phyloP scores from a whole-genome alignment of 35 echinoderm and acorn worm species.

The Ophiothrix spiculata region DNA sequence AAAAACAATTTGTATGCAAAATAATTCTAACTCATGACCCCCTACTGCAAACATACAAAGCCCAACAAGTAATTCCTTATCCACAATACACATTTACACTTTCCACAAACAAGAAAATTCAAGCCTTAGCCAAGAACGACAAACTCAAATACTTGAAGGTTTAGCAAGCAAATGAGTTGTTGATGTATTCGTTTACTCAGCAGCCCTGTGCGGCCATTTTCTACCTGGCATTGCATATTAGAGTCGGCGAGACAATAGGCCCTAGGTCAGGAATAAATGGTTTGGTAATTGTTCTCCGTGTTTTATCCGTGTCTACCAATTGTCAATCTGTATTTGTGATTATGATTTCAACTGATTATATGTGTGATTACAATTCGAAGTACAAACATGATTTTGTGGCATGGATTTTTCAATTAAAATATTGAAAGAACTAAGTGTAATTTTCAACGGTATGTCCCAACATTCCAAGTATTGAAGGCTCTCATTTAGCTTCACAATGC shows the following conservation, averaged over 20 bases:
- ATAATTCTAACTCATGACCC: background rate
- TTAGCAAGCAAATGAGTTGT: background rate
- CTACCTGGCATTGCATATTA: background rate
- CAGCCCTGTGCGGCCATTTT: background rate
- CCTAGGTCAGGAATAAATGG: background rate
- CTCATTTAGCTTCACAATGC: too few species aligned
- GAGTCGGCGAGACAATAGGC: background rate
- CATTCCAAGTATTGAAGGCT: too few species aligned
- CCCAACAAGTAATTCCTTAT: background rate
- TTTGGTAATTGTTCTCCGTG: background rate
- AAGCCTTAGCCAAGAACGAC: background rate
- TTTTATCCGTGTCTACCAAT: too few species aligned
- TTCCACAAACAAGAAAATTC: background rate
- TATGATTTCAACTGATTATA: too few species aligned
- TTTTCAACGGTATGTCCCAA: too few species aligned
- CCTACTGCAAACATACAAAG: background rate
- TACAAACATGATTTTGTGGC: too few species aligned
- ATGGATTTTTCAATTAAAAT: too few species aligned
- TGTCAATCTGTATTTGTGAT: too few species aligned
- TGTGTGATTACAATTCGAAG: too few species aligned
- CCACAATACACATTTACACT: background rate
- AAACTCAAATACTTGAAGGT: background rate
- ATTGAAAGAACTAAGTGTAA: too few species aligned
- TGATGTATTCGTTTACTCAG: background rate
- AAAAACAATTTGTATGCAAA: background rate